Percentiles rank a stretch among this genome's conserved stretches.
phyloP scores from a whole-genome alignment of 2,113 vertebrate species.

The Anser cygnoides region DNA sequence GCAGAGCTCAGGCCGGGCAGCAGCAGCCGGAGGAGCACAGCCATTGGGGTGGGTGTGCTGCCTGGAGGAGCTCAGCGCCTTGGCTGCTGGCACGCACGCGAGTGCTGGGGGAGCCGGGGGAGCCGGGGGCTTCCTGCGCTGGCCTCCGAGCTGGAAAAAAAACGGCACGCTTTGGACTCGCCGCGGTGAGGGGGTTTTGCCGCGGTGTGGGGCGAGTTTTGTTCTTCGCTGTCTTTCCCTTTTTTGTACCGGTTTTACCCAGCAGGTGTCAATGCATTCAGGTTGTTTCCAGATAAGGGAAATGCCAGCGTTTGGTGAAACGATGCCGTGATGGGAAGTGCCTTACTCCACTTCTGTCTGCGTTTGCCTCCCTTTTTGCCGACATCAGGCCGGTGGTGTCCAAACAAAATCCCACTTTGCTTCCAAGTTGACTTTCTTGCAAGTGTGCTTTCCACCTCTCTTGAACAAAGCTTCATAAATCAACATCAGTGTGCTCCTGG shows the following conservation, averaged over 20 bases:
- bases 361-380: background rate
- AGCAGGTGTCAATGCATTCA: background rate
- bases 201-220: background rate
- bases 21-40: constrained; percentile 6
- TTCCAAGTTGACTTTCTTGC: background rate
- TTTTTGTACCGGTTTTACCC: background rate
- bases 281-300: background rate
- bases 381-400: background rate
- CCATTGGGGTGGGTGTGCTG: constrained; percentile 24
- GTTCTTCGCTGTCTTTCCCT: background rate
- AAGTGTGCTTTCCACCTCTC: background rate
- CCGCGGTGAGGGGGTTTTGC: background rate
- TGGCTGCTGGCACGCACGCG: background rate
- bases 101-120: background rate
- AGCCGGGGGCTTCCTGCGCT: background rate
- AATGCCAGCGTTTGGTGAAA: background rate
- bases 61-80: background rate
- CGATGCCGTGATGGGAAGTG: background rate
- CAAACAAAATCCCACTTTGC: background rate
- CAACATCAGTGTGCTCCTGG: background rate
- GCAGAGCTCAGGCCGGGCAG: constrained; percentile 22
- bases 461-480: constrained; percentile 7
- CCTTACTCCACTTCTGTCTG: background rate
- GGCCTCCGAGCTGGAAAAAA: background rate
- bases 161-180: background rate